These are phyloP conservation scores for Thysanoteuthis rhombus DNA, from an alignment of 2,888 invertebrate genomes.

Conservation along the genomic window DNA sequence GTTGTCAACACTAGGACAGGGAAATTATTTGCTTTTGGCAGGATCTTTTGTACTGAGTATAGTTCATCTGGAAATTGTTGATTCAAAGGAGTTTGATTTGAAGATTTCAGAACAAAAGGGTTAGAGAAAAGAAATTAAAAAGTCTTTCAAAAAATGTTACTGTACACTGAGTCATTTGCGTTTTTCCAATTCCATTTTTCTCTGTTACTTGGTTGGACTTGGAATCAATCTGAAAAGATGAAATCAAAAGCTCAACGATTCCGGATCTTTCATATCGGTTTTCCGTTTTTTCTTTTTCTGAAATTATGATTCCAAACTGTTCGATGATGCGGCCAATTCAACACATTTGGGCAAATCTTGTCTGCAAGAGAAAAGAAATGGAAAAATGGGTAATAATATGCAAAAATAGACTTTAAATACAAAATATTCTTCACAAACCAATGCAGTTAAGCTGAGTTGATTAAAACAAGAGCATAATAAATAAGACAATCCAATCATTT, in stretches of 20 bases:
- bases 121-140: neutral
- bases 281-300: neutral
- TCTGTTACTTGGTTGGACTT: neutral
- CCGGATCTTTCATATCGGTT: neutral
- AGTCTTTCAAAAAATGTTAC: neutral
- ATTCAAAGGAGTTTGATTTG: neutral
- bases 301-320: neutral
- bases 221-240: neutral
- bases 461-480: too few species aligned
- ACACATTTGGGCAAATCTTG: too few species aligned
- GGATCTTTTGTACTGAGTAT: neutral
- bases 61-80: neutral
- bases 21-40: neutral
- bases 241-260: neutral
- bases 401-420: too few species aligned
- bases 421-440: too few species aligned
- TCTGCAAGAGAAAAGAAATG: too few species aligned
- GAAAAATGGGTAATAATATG: too few species aligned
- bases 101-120: neutral
- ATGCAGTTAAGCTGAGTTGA: too few species aligned
- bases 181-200: neutral
- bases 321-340: neutral
- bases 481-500: too few species aligned
- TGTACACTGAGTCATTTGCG: neutral
- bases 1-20: neutral